A percentile compares a stretch with the other conserved stretches of the same genome.
These are phyloP conservation scores for Lepus oiostolus DNA, from an alignment of 2,797 vertebrate species.

Conservation along the genomic window DNA sequence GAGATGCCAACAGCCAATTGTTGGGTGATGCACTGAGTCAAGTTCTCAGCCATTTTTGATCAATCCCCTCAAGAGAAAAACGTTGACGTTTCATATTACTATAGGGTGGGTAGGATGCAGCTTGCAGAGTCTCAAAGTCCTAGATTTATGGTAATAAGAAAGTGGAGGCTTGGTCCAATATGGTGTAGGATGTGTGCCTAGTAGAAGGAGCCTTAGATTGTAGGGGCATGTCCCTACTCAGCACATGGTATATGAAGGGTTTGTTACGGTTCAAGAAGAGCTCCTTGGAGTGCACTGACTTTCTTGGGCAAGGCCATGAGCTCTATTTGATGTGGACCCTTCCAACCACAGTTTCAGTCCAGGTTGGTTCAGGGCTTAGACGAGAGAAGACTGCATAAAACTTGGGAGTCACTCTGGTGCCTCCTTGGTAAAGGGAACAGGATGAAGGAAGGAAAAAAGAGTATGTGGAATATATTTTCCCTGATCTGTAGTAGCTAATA, in stretches of 20 bases:
- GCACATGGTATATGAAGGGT: not conserved
- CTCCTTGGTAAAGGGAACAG: not conserved
- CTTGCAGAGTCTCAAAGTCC: too few relatives aligned
- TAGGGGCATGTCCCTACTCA: too few relatives aligned
- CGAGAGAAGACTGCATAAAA: not conserved
- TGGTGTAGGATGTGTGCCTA: too few relatives aligned
- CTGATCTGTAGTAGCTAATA: too few relatives aligned
- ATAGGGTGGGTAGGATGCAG: too few relatives aligned
- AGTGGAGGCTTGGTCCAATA: too few relatives aligned
- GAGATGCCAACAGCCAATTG: not conserved
- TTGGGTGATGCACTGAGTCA: not conserved
- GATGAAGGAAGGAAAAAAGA: not conserved
- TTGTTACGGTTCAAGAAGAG: not conserved
- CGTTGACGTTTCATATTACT: too few relatives aligned
- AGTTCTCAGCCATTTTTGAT: not conserved
- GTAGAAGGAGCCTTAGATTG: too few relatives aligned
- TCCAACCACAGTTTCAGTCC: not conserved
- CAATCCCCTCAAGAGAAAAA: not conserved
- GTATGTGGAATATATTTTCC: not conserved
- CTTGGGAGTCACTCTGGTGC: not conserved
- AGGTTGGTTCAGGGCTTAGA: not conserved
- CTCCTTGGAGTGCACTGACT: not conserved
- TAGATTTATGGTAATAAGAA: too few relatives aligned
- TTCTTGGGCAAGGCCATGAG: not conserved
- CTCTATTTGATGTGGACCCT: not conserved